phyloP scores from a whole-genome alignment of 2,113 vertebrate genomes.

The Atlantisia rogersi region DNA sequence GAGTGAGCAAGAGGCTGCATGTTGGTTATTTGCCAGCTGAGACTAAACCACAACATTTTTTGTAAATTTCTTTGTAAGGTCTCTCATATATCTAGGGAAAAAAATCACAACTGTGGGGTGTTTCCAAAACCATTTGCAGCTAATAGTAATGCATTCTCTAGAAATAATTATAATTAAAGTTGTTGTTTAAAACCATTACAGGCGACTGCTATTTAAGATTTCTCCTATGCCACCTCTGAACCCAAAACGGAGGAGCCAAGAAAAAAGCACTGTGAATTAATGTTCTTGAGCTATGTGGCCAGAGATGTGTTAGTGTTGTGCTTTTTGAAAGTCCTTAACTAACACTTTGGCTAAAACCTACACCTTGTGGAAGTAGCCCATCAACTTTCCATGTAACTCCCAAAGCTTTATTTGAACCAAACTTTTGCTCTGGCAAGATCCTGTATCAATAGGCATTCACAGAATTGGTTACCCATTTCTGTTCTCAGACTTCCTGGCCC shows the following conservation, averaged over 20 bases:
- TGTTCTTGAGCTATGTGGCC: accelerated
- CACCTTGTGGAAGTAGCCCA: neutral
- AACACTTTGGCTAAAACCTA: neutral
- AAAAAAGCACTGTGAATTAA: neutral
- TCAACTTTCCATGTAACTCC: neutral
- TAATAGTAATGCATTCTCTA: neutral
- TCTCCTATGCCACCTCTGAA: neutral
- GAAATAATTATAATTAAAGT: neutral
- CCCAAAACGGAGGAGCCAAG: neutral
- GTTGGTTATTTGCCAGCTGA: no score
- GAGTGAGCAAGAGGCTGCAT: no score
- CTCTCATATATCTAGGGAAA: neutral
- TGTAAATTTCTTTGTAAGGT: neutral
- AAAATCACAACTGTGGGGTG: neutral
- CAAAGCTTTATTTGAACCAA: neutral
- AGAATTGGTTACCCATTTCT: neutral
- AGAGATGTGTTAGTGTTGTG: neutral
- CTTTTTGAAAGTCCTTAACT: neutral
- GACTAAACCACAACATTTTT: neutral
- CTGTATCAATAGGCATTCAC: accelerated
- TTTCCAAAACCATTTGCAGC: neutral
- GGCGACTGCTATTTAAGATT: neutral
- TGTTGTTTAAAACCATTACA: neutral
- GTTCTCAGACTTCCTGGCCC: neutral
- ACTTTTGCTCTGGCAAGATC: neutral